These are phyloP conservation scores for Oryzias melastigma DNA, from an alignment of 2,113 vertebrate genomes.

Conservation along the genomic window DNA sequence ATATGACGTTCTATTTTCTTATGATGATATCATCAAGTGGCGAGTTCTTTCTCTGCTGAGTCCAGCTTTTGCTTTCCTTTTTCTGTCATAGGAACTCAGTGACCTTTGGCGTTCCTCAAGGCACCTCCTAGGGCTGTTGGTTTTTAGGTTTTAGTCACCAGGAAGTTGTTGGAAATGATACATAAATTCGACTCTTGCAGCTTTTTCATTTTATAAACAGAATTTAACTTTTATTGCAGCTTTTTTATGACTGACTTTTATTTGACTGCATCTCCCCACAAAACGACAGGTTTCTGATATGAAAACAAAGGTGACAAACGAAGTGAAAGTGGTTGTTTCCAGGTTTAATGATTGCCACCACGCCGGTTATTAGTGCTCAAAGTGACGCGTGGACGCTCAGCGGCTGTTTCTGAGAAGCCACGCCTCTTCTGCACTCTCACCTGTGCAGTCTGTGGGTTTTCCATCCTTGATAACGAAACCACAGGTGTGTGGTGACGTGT, in stretches of 20 bases:
- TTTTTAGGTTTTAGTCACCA: not conserved
- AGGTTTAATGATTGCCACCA: no score
- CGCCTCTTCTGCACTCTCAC: not conserved
- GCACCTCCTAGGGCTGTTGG: not conserved
- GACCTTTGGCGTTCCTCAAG: not conserved
- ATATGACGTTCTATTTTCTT: no score
- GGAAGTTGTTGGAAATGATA: no score
- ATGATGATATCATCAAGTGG: no score
- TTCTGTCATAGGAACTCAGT: not conserved
- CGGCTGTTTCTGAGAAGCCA: constrained; percentile 12
- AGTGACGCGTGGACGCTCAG: not conserved
- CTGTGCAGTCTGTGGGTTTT: not conserved
- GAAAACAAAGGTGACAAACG: not conserved
- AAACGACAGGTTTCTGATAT: not conserved
- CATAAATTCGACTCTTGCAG: no score
- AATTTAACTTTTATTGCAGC: no score
- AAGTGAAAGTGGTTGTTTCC: not conserved
- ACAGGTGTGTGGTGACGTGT: constrained; percentile 7
- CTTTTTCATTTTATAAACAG: no score
- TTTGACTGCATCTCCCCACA: no score
- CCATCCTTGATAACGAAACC: constrained; percentile 12
- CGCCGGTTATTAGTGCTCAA: not conserved
- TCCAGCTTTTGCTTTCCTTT: no score
- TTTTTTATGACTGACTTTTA: no score
- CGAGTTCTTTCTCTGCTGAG: no score